These are phyloP conservation scores for Folsomia manolachei DNA, from an alignment of 2,888 invertebrate species.

Conservation along the genomic window DNA sequence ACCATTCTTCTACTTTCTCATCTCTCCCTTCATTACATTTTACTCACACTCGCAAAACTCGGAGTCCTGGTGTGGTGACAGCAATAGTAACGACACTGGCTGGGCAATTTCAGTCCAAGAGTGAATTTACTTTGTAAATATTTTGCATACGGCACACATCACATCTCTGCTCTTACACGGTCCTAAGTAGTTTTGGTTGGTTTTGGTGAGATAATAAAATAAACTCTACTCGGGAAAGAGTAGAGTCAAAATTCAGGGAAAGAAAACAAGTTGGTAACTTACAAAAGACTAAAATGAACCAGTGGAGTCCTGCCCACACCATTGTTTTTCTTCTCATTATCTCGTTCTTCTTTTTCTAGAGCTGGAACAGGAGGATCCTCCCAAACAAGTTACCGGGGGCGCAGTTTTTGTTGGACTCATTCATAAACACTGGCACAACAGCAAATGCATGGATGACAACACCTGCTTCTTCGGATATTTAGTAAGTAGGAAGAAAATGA, in stretches of 20 bases:
- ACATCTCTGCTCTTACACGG: too few species aligned
- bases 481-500: too few species aligned
- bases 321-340: slow-evolving; percentile 49
- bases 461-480: neutral
- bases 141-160: too few species aligned
- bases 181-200: too few species aligned
- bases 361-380: neutral
- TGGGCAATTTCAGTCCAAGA: too few species aligned
- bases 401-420: neutral
- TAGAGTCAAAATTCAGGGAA: neutral
- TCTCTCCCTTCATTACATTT: too few species aligned
- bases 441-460: neutral
- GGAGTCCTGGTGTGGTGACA: neutral
- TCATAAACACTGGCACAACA: neutral
- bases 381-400: neutral
- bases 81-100: neutral
- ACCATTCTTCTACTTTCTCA: too few species aligned
- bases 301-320: slow-evolving; percentile 47
- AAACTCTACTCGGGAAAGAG: neutral
- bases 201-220: neutral
- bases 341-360: neutral
- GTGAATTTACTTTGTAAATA: too few species aligned
- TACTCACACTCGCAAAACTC: too few species aligned
- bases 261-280: slow-evolving; percentile 37
- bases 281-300: slow-evolving; percentile 49